Percentiles rank a stretch among this genome's conserved stretches.
Evolutionary conservation across 2,113 vertebrate species (phyloP).

Genomic region (Thermophis baileyi): DNA sequence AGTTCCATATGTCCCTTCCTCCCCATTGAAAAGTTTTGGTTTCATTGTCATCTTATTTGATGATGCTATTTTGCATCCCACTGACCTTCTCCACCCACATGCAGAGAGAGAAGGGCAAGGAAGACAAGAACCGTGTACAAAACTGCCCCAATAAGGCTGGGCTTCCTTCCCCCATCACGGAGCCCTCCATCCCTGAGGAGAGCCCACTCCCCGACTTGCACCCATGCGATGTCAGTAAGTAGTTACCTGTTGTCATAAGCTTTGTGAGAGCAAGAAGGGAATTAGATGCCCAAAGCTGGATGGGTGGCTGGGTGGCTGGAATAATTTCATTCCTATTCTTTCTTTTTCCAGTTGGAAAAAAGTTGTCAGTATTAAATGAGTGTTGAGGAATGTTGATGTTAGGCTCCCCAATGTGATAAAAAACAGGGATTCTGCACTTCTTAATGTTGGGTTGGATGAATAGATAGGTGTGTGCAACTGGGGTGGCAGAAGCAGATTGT

Average conservation of each 20-base stretch:
- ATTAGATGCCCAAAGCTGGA: constrained; percentile 9
- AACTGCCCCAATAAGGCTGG: constrained; percentile 67
- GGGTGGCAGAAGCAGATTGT: neutral
- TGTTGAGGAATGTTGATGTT: neutral
- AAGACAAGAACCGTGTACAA: constrained; percentile 66
- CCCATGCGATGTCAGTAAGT: constrained; percentile 82
- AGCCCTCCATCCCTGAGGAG: constrained; percentile 72
- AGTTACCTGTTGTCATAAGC: constrained; percentile 35
- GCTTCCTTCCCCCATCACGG: constrained; percentile 77
- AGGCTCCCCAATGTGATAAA: neutral
- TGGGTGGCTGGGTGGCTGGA: neutral
- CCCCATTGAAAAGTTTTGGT: constrained; percentile 42
- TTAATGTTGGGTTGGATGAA: neutral
- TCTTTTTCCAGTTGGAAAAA: neutral
- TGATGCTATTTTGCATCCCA: constrained; percentile 63
- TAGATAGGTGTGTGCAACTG: neutral
- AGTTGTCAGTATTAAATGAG: neutral
- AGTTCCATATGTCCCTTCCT: constrained; percentile 44
- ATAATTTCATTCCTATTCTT: neutral
- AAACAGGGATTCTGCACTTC: neutral
- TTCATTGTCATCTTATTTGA: constrained; percentile 57
- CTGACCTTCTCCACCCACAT: constrained; percentile 64
- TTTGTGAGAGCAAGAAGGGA: constrained; percentile 21
- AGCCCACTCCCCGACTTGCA: constrained; percentile 77
- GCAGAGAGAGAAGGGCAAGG: constrained; percentile 85